Base-by-base conservation (phyloP, 2,888 invertebrate species). In the Parnassius smintheus region DNA sequence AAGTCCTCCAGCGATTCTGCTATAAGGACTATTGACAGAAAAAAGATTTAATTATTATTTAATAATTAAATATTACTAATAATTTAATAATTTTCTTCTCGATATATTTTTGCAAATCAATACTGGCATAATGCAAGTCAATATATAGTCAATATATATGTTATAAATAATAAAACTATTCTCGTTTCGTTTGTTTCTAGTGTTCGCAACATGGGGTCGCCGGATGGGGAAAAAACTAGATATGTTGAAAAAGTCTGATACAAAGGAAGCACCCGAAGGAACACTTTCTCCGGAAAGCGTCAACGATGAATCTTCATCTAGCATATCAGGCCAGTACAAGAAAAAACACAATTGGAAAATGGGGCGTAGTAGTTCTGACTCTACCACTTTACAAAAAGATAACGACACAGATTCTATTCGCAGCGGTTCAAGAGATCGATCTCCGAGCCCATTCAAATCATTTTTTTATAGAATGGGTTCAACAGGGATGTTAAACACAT, bases 171-270 rank as follows among this genome's bases (percentile, higher is more conserved):
- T 25, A 25, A 25, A 25, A 25, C 25, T 25, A 1, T 25, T 25
- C 25, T 7, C 25, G 25, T 35, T 35, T 45, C 9, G 3, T 54
- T 42, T 55, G 12, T 18, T 56, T 60, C 10, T 53, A 65, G 61
- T 62, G 56, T 90, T 93, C 72, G 93, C 94, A 67, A 95, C 95
- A 71, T 96, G 96, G 96, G 95, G 96, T 75, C 94, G 95, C 66
- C 93, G 94, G 69, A 95, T 96, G 95, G 95, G 96, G 69, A 95
- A 94, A 72, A 96, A 95, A 82, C 88, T 96, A 75, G 96, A 96
- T 75, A 93, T 95, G 77, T 91, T 96, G 66, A 94, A 95, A 70
- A 94, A 95, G 71, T 86, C 93, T 60, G 95, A 95, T 61, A 85
- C 93, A 52, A 93, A 94, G 82, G 94, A 95, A 78, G 81, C 87